A percentile compares a stretch with the other conserved stretches of the same genome.
Evolutionary conservation across 2,888 invertebrate species (phyloP).

Genomic region (Pelosia muscerda): DNA sequence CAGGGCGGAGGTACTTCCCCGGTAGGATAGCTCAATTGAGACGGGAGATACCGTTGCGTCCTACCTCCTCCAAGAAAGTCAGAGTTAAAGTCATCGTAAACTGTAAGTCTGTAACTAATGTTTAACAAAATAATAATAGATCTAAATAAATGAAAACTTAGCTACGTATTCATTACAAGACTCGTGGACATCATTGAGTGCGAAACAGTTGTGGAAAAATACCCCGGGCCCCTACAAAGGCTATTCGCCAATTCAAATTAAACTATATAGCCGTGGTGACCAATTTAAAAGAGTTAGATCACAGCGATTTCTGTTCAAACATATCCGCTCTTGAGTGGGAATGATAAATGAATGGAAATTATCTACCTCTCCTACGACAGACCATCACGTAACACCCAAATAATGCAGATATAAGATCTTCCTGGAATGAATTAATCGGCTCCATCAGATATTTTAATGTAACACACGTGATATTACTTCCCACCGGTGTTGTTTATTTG

Average conservation of each 20-base stretch:
- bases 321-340: neutral
- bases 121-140: too few species aligned
- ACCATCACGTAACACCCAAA: neutral
- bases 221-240: neutral
- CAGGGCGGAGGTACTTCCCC: too few species aligned
- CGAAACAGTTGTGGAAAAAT: neutral
- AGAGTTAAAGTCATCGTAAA: neutral
- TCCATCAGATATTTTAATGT: neutral
- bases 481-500: too few species aligned
- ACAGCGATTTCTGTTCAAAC: neutral
- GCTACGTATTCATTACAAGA: neutral
- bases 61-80: too few species aligned
- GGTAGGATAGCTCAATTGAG: too few species aligned
- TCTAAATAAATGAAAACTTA: neutral
- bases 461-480: too few species aligned
- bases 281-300: neutral
- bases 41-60: too few species aligned
- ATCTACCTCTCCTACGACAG: neutral
- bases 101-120: too few species aligned
- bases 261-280: neutral
- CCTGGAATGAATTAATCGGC: too few species aligned
- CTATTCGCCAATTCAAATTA: slow-evolving; percentile 4
- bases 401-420: too few species aligned
- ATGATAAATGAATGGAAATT: slow-evolving; percentile 1
- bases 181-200: neutral